Conservation (phyloP, 1,140 invertebrate species). For the Wasmannia auropunctata region DNA sequence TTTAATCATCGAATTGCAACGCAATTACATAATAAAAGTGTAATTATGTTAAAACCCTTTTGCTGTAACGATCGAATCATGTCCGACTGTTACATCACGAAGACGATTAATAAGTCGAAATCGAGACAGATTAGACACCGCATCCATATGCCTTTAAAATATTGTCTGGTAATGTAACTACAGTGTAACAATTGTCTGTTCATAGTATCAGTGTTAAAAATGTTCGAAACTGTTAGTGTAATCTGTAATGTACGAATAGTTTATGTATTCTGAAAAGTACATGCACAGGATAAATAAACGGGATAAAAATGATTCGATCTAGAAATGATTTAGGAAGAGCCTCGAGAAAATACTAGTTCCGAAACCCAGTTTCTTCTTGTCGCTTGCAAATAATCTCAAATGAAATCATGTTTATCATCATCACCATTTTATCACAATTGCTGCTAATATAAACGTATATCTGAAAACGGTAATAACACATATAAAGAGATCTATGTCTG, state of each 20-base stretch:
- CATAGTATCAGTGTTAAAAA: conserved; percentile 28
- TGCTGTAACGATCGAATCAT: conserved; percentile 10
- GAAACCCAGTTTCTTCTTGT: not conserved
- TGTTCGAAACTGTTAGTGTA: conserved; percentile 51
- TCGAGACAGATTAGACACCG: conserved; percentile 53
- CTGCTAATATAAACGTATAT: not conserved
- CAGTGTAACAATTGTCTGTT: conserved; percentile 35
- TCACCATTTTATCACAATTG: conserved; percentile 3
- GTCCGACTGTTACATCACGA: not conserved
- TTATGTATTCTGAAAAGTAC: conserved; percentile 38
- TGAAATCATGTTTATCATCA: conserved; percentile 7
- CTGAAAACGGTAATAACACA: not conserved
- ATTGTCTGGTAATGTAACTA: conserved; percentile 37
- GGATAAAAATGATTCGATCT: conserved; percentile 11
- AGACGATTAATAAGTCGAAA: conserved; percentile 12
- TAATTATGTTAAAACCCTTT: conserved; percentile 37
- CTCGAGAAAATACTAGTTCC: conserved; percentile 17
- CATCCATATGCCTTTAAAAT: conserved; percentile 69
- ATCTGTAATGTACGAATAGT: conserved; percentile 51
- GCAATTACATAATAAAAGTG: not conserved
- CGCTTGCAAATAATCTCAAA: conserved; percentile 15
- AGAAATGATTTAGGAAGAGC: not conserved
- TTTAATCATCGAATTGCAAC: not conserved
- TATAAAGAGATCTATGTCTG: conserved; percentile 3
- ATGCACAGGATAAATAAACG: conserved; percentile 51